Evolutionary conservation across 2,113 vertebrate genomes (phyloP).

Genomic region (Tricholaema leucomelas): DNA sequence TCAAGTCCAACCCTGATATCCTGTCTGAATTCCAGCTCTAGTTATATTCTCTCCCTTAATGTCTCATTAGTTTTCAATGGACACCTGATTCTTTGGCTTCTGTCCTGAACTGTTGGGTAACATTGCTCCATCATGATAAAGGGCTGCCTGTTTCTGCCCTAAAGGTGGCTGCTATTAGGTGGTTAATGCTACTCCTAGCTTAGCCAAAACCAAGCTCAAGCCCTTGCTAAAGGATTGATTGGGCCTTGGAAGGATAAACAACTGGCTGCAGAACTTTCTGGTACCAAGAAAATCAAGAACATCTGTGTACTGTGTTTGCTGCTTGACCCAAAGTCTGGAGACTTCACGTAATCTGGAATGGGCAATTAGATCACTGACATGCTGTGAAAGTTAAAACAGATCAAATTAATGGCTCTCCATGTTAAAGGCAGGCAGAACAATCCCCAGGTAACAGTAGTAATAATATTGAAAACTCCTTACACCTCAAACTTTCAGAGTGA

Average conservation of each 20-base stretch:
- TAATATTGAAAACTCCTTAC: neutral
- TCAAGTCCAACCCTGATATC: neutral
- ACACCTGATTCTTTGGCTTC: neutral
- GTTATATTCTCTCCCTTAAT: neutral
- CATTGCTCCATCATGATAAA: neutral
- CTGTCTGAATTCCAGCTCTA: neutral
- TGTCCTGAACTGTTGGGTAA: neutral
- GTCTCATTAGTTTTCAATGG: neutral
- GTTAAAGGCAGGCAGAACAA: neutral
- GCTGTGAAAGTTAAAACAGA: neutral
- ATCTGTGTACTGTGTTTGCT: neutral
- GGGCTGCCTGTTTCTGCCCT: neutral
- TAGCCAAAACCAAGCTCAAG: neutral
- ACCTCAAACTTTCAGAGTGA: neutral
- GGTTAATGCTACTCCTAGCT: neutral
- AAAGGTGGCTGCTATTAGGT: neutral
- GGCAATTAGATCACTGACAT: neutral
- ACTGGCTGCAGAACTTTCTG: neutral
- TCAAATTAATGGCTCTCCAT: neutral
- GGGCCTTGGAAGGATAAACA: neutral
- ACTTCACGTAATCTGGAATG: neutral
- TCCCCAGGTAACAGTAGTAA: neutral
- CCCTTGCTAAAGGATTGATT: neutral
- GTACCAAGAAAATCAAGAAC: neutral
- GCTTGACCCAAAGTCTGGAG: neutral